These are phyloP conservation scores for Trinorchestia longiramus DNA, from an alignment of 1,140 invertebrate genomes.

Conservation along the genomic window DNA sequence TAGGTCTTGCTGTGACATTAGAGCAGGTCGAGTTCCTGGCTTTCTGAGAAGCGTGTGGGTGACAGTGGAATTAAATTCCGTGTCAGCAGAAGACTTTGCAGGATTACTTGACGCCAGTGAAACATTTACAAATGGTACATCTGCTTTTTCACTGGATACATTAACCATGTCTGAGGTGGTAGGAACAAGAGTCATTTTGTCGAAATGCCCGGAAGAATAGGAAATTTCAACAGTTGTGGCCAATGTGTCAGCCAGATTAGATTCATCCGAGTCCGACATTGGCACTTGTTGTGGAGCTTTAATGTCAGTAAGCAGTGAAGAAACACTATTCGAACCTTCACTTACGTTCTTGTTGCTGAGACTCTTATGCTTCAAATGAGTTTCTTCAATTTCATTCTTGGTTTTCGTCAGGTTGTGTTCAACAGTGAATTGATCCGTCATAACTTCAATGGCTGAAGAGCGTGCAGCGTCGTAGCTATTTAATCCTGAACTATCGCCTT, in stretches of 20 bases:
- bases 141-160: background rate
- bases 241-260: background rate
- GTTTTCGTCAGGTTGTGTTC: background rate
- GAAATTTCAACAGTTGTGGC: background rate
- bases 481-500: background rate
- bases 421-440: background rate
- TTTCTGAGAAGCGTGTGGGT: background rate
- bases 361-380: background rate
- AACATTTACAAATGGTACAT: background rate
- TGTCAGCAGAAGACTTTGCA: background rate
- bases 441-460: background rate
- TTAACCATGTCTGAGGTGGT: background rate
- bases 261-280: background rate
- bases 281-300: background rate
- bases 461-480: background rate
- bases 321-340: background rate
- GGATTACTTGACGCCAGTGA: background rate
- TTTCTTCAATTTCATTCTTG: background rate
- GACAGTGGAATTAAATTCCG: background rate
- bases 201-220: background rate
- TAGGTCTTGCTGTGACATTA: background rate
- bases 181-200: background rate
- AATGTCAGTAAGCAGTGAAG: background rate
- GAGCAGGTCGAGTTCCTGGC: background rate
- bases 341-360: background rate